Percentiles rank a stretch among this genome's conserved stretches.
Conservation (phyloP, 2,113 vertebrate species). For the Otocyon megalotis region DNA sequence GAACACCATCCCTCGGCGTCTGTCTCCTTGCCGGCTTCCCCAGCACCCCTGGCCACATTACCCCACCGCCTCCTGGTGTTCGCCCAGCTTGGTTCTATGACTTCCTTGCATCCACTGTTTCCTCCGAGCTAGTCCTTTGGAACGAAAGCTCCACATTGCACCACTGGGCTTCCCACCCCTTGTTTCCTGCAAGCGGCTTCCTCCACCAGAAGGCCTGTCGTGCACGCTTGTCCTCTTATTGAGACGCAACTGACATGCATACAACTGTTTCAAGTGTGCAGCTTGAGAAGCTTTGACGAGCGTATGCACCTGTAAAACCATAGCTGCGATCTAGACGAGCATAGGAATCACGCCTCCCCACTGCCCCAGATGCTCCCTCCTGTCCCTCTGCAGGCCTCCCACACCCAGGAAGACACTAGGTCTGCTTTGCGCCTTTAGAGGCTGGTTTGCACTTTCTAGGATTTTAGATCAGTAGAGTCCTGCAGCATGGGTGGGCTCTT, state of each 20-base stretch:
- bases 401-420: neutral
- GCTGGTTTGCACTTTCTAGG: neutral
- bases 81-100: neutral
- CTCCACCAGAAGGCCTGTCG: neutral
- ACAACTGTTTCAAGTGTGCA: neutral
- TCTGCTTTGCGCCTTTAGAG: neutral
- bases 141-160: too few species aligned
- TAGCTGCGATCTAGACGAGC: too few species aligned
- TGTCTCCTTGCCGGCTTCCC: neutral
- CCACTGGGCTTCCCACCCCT: too few species aligned
- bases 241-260: rapidly evolving
- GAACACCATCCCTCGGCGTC: neutral
- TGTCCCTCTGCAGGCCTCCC: rapidly evolving
- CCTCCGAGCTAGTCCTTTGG: neutral
- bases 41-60: neutral
- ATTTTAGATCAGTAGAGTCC: neutral
- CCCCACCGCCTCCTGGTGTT: neutral
- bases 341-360: too few species aligned
- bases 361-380: neutral
- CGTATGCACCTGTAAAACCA: too few species aligned
- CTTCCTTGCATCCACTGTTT: neutral
- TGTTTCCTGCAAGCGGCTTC: neutral
- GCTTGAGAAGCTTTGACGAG: neutral
- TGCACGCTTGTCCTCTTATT: neutral
- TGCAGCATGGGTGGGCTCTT: too few species aligned